Percentiles rank a stretch among this genome's conserved stretches.
Conservation (phyloP, 2,113 vertebrate species). For the Heterochromis multidens region DNA sequence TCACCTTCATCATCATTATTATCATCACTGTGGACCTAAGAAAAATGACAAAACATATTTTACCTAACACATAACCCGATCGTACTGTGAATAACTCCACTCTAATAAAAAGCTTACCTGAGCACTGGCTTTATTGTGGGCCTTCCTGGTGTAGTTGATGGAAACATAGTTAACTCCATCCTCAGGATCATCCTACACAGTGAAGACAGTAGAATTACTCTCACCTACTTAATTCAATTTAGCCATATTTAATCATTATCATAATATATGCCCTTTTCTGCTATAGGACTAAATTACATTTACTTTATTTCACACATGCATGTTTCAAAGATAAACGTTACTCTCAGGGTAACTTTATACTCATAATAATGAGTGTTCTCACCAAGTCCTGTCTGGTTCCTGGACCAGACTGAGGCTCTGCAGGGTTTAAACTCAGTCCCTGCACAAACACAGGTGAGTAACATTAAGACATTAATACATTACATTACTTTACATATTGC, state of each 20-base stretch:
- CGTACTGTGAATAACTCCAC: not conserved
- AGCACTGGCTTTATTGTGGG: rapidly evolving
- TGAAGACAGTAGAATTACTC: not conserved
- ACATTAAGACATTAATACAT: not conserved
- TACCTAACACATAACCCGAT: not conserved
- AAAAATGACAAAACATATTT: not conserved
- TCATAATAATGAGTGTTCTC: rapidly evolving
- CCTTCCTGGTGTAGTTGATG: not conserved
- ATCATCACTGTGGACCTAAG: rapidly evolving
- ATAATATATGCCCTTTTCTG: not conserved
- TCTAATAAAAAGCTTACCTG: not conserved
- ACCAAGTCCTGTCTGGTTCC: not conserved
- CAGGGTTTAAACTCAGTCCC: not conserved
- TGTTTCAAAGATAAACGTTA: rapidly evolving
- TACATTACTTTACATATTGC: not conserved
- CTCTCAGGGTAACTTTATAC: not conserved
- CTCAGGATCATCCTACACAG: not conserved
- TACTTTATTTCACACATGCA: rapidly evolving
- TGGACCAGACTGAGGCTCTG: not conserved
- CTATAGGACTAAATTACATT: not conserved
- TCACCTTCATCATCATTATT: not conserved
- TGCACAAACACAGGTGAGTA: not conserved
- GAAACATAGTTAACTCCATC: not conserved
- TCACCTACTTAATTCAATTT: no score
- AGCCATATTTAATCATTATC: not conserved